Conservation (phyloP, 2,888 invertebrate species). For the Hydriomena furcata region DNA sequence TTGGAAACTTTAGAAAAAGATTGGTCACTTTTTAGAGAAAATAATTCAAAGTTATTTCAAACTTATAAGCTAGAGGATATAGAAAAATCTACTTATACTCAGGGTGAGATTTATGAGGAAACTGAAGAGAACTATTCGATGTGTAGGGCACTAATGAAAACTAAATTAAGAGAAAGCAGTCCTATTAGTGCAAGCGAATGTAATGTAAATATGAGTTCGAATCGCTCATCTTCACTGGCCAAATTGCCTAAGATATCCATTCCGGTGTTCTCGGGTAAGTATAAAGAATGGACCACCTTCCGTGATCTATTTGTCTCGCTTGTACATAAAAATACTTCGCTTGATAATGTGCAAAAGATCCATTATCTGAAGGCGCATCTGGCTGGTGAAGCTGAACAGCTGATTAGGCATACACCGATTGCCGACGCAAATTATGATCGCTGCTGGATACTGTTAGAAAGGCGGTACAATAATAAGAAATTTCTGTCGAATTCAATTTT, state of each 20-base stretch:
- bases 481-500: conserved; percentile 34
- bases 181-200: not conserved
- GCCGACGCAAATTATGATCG: conserved; percentile 31
- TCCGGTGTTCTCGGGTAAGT: not conserved
- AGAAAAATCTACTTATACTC: not conserved
- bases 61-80: not conserved
- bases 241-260: not conserved
- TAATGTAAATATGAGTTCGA: not conserved
- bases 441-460: conserved; percentile 33
- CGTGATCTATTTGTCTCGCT: too few relatives aligned
- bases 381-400: conserved; percentile 32
- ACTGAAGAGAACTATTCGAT: not conserved
- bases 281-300: not conserved
- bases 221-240: not conserved
- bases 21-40: not conserved
- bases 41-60: not conserved
- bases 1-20: not conserved
- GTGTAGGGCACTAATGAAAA: not conserved
- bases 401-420: conserved; percentile 35
- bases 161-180: too few relatives aligned
- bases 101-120: not conserved
- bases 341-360: conserved; percentile 4
- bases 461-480: conserved; percentile 35
- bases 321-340: not conserved
- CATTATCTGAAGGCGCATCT: conserved; percentile 4